These are phyloP conservation scores for Heliconius charithonia DNA, from an alignment of 2,888 invertebrate species.

Conservation along the genomic window DNA sequence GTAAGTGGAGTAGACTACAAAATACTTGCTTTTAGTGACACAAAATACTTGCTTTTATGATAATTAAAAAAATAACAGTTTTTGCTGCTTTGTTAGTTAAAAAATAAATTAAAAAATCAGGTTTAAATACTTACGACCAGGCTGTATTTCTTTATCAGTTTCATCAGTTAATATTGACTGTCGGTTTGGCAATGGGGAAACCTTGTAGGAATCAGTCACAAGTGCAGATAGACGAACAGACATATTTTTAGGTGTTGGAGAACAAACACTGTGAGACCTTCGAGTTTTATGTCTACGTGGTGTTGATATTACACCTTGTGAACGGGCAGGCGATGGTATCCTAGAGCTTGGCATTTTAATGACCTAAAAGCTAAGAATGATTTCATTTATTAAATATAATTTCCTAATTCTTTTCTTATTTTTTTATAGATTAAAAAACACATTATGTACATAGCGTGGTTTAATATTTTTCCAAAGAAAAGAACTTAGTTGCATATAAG, in stretches of 20 bases:
- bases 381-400: too few species aligned
- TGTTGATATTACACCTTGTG: slow-evolving; percentile 55
- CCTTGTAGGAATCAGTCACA: slow-evolving; percentile 58
- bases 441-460: too few species aligned
- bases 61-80: too few species aligned
- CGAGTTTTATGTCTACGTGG: slow-evolving; percentile 54
- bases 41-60: too few species aligned
- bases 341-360: slow-evolving; percentile 58
- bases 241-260: slow-evolving; percentile 55
- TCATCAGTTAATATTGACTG: slow-evolving; percentile 67
- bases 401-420: too few species aligned
- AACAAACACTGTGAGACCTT: slow-evolving; percentile 62
- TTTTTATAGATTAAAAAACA: too few species aligned
- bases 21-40: too few species aligned
- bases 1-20: too few species aligned
- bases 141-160: slow-evolving; percentile 66
- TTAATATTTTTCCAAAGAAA: background rate
- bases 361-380: background rate
- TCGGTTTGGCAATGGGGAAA: slow-evolving; percentile 62
- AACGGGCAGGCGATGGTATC: slow-evolving; percentile 68
- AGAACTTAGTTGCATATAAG: background rate
- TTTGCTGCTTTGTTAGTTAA: background rate
- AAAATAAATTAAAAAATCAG: background rate
- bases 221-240: slow-evolving; percentile 62
- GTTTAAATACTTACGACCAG: slow-evolving; percentile 65